A percentile compares a stretch with the other conserved stretches of the same genome.
phyloP scores from a whole-genome alignment of 2,888 invertebrate species.

The Bembecia ichneumoniformis region DNA sequence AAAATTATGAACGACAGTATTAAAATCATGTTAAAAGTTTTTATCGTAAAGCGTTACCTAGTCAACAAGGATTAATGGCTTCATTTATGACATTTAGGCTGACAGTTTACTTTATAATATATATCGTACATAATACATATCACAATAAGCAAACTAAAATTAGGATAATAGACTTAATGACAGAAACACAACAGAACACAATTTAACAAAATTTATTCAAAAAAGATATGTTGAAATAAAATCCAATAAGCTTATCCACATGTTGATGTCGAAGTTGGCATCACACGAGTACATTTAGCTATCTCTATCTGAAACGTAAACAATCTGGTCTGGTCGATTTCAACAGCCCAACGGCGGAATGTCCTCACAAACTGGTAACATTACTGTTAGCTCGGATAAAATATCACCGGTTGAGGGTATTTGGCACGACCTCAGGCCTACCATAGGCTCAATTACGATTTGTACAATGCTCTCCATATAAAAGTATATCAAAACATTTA shows the following conservation, averaged over 20 bases:
- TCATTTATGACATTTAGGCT: too few species aligned
- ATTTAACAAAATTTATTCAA: too few species aligned
- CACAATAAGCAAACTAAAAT: too few species aligned
- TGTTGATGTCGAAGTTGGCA: constrained; percentile 19
- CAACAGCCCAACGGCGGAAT: constrained; percentile 35
- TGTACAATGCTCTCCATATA: constrained; percentile 3
- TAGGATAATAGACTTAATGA: too few species aligned
- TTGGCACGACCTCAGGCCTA: constrained; percentile 29
- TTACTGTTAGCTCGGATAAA: constrained; percentile 25
- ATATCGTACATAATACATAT: too few species aligned
- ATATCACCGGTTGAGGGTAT: constrained; percentile 17
- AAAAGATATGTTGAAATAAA: too few species aligned
- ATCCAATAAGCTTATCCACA: constrained; percentile 29
- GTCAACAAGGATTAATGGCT: too few species aligned
- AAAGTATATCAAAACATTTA: neutral
- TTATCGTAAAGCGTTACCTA: too few species aligned
- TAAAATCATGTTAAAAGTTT: too few species aligned
- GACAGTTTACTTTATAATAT: too few species aligned
- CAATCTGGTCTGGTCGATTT: constrained; percentile 61
- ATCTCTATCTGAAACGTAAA: constrained; percentile 66
- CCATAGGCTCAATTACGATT: constrained; percentile 3
- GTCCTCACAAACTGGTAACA: constrained; percentile 15
- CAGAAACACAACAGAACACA: too few species aligned
- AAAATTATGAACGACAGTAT: too few species aligned
- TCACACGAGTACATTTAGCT: constrained; percentile 48